Evolutionary conservation across 1,140 invertebrate genomes (phyloP).

Genomic region (Hypothenemus hampei): DNA sequence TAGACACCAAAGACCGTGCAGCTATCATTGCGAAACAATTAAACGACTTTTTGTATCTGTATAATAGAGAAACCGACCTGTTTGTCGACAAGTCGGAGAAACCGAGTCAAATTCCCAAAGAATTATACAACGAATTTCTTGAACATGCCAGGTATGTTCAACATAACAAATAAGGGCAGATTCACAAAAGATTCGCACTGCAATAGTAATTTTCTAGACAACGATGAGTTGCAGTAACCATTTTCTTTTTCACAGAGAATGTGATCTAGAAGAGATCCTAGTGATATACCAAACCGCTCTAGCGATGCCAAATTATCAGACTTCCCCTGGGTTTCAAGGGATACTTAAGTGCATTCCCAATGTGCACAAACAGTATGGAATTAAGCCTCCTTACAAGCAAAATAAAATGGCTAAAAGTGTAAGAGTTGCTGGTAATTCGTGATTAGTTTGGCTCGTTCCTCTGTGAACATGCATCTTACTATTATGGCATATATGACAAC

Average conservation of each 20-base stretch:
- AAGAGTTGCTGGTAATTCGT: conserved; percentile 15
- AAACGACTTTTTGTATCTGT: conserved; percentile 87
- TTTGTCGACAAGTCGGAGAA: conserved; percentile 64
- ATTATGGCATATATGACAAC: too few species aligned
- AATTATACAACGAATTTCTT: conserved; percentile 56
- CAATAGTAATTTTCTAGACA: neutral
- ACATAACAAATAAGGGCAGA: neutral
- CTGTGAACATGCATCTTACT: too few species aligned
- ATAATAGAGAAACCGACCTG: conserved; percentile 78
- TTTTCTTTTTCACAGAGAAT: conserved; percentile 35
- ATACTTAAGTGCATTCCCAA: conserved; percentile 39
- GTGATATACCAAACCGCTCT: conserved; percentile 41
- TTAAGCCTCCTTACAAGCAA: conserved; percentile 24
- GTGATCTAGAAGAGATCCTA: conserved; percentile 43
- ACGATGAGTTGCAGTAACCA: neutral
- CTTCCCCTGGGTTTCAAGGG: conserved; percentile 34
- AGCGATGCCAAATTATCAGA: conserved; percentile 33
- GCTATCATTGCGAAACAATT: conserved; percentile 86
- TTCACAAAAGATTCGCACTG: too few species aligned
- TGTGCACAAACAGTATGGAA: conserved; percentile 21
- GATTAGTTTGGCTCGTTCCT: too few species aligned
- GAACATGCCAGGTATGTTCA: conserved; percentile 40
- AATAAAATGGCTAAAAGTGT: conserved; percentile 21
- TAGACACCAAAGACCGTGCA: conserved; percentile 76
- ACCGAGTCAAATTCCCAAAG: conserved; percentile 54